phyloP scores from a whole-genome alignment of 2,888 invertebrate species.

The Lapara coniferarum region DNA sequence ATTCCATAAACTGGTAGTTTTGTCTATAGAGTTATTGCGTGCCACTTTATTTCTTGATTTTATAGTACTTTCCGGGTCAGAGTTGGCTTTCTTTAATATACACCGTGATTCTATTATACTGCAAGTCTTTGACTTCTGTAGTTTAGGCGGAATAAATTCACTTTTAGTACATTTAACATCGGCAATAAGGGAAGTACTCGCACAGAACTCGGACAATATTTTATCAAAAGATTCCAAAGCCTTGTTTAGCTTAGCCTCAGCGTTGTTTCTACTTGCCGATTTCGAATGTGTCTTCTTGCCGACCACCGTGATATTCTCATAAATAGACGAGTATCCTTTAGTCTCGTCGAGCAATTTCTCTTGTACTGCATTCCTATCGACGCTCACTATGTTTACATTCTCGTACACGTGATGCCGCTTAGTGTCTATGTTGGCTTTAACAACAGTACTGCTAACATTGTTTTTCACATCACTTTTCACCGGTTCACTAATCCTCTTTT shows the following conservation, averaged over 20 bases:
- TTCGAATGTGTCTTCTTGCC: constrained; percentile 50
- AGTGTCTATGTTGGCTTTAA: constrained; percentile 54
- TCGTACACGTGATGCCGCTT: constrained; percentile 71
- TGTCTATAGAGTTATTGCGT: constrained; percentile 78
- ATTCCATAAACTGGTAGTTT: constrained; percentile 84
- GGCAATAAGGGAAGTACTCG: constrained; percentile 56
- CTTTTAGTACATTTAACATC: constrained; percentile 53
- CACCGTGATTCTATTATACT: constrained; percentile 88
- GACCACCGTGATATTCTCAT: constrained; percentile 78
- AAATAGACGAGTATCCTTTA: constrained; percentile 76
- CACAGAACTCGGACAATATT: constrained; percentile 73
- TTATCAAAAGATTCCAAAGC: constrained; percentile 81
- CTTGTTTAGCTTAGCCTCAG: constrained; percentile 71
- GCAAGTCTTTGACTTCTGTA: constrained; percentile 88
- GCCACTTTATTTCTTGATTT: constrained; percentile 66
- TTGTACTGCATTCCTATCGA: constrained; percentile 48
- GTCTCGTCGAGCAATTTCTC: constrained; percentile 66
- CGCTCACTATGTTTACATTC: constrained; percentile 72
- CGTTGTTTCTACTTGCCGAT: constrained; percentile 41
- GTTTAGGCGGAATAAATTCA: constrained; percentile 78
- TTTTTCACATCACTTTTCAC: constrained; percentile 50
- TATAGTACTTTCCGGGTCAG: constrained; percentile 69
- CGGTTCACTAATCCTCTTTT: constrained; percentile 72
- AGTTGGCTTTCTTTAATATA: constrained; percentile 84
- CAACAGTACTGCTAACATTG: constrained; percentile 62